Conservation (phyloP, 2,113 vertebrate species). For the Apteryx mantelli region DNA sequence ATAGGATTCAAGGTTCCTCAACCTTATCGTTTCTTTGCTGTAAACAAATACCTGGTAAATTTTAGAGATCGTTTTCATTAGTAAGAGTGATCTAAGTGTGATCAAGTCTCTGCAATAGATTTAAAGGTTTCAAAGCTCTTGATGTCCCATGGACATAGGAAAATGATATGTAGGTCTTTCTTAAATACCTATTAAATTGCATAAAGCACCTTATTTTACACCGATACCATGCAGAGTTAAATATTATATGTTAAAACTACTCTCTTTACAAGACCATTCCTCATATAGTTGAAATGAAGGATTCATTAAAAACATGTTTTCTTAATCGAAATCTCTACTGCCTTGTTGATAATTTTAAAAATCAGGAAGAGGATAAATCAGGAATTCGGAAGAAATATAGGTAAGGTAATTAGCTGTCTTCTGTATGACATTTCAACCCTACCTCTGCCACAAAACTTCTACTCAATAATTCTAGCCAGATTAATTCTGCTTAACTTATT, state of each 20-base stretch:
- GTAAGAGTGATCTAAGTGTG: neutral
- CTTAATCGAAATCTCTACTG: neutral
- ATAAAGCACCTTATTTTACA: neutral
- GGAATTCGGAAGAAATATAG: neutral
- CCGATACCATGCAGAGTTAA: neutral
- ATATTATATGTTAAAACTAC: neutral
- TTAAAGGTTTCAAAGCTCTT: neutral
- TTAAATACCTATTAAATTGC: neutral
- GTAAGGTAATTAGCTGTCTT: accelerated
- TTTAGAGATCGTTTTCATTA: neutral
- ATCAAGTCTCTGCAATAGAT: neutral
- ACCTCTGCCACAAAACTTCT: neutral
- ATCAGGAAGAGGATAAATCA: neutral
- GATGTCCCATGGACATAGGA: neutral
- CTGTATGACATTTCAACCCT: neutral
- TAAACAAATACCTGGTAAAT: neutral
- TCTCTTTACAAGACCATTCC: neutral
- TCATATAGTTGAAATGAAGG: neutral
- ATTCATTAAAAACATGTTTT: neutral
- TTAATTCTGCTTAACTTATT: neutral
- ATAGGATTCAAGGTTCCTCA: neutral
- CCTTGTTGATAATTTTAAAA: neutral
- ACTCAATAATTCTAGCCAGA: neutral
- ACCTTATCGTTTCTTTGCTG: neutral
- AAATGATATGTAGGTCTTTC: neutral